Conservation (phyloP, 2,113 vertebrate genomes). For the Odontesthes bonariensis region DNA sequence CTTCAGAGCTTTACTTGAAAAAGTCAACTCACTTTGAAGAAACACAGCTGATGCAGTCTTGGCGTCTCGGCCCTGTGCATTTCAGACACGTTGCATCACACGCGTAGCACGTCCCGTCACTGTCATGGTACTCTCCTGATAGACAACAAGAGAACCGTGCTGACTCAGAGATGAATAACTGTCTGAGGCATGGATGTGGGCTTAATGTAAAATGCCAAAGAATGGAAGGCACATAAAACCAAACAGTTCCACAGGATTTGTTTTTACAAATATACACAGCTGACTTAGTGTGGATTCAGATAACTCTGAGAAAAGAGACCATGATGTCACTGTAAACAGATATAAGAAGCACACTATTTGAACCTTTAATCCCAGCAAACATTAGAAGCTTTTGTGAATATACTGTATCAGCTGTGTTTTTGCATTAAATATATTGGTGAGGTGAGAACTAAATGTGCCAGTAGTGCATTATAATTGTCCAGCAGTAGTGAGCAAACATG, state of each 20-base stretch:
- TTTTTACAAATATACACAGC: not conserved
- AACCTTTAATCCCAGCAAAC: not conserved
- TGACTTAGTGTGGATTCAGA: not conserved
- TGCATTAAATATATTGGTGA: not conserved
- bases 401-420: not conserved
- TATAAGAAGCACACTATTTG: not conserved
- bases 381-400: not conserved
- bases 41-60: conserved; percentile 87
- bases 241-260: not conserved
- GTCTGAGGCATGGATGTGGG: conserved; percentile 17
- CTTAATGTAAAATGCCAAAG: conserved; percentile 17
- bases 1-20: conserved; percentile 23
- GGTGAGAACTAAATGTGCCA: not conserved
- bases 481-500: conserved; percentile 18
- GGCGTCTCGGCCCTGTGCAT: conserved; percentile 84
- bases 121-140: conserved; percentile 86
- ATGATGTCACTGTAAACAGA: not conserved
- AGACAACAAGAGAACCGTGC: conserved; percentile 26
- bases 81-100: conserved; percentile 88
- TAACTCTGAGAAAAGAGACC: too few species aligned
- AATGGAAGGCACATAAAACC: not conserved
- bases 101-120: conserved; percentile 77
- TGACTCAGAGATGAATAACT: conserved; percentile 43
- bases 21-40: conserved; percentile 81
- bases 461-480: not conserved